phyloP scores from a whole-genome alignment of 2,797 vertebrate genomes.

The Bufotes viridis region DNA sequence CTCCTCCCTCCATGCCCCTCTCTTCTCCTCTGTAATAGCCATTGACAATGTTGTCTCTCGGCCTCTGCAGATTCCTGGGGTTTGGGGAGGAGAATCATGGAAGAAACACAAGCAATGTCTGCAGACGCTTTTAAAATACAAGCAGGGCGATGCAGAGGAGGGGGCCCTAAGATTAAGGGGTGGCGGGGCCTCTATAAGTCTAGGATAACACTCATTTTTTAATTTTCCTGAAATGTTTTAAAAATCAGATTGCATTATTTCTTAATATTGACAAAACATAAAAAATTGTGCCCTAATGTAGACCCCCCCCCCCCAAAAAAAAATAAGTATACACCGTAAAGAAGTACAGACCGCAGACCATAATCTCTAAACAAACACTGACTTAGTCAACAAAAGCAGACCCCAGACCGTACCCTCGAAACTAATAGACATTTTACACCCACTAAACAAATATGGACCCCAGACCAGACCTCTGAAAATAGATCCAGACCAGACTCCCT shows the following conservation, averaged over 20 bases:
- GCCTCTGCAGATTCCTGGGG: conserved; percentile 21
- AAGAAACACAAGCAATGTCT: neutral
- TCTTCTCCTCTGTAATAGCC: conserved; percentile 10
- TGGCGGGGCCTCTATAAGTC: no score
- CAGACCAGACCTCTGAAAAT: no score
- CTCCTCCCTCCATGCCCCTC: conserved; percentile 32
- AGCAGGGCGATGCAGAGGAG: neutral
- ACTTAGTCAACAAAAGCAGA: neutral
- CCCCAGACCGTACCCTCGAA: neutral
- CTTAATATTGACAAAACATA: no score
- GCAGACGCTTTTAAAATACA: neutral
- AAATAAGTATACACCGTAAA: neutral
- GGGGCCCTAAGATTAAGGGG: no score
- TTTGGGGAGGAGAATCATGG: neutral
- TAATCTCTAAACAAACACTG: no score
- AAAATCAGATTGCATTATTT: no score
- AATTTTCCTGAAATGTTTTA: no score
- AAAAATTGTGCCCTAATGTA: no score
- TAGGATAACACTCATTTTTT: no score
- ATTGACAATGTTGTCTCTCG: conserved; percentile 24
- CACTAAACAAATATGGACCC: neutral
- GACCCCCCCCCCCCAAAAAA: no score
- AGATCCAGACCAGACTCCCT: no score
- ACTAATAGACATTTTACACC: no score
- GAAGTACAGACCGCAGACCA: neutral